phyloP scores from a whole-genome alignment of 2,797 vertebrate species.

The Cyprinella venusta region DNA sequence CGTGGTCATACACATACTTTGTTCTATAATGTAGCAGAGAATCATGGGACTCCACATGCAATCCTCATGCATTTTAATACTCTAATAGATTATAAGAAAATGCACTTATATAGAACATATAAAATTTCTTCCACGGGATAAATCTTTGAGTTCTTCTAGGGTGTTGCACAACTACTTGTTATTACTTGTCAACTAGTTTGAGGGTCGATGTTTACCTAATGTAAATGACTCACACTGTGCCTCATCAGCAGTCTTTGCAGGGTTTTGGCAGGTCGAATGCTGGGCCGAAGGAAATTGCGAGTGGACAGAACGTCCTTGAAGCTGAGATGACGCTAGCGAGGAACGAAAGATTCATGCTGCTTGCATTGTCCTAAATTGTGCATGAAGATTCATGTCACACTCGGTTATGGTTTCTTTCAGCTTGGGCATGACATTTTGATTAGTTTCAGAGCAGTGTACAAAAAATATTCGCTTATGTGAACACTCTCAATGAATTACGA shows the following conservation, averaged over 20 bases:
- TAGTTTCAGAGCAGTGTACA: background rate
- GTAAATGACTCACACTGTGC: slow-evolving; percentile 12
- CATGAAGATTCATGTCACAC: slow-evolving; percentile 25
- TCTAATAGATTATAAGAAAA: too few relatives aligned
- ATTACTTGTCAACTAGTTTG: background rate
- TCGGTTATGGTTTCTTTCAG: background rate
- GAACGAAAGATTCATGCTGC: background rate
- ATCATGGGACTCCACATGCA: too few relatives aligned
- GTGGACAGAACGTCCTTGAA: background rate
- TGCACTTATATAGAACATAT: too few relatives aligned
- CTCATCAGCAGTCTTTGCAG: background rate
- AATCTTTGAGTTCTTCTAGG: background rate
- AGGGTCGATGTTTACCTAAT: background rate
- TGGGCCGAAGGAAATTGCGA: background rate
- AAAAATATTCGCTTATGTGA: background rate
- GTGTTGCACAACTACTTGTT: background rate
- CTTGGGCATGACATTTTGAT: background rate
- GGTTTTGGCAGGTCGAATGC: background rate
- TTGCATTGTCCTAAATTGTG: slow-evolving; percentile 19
- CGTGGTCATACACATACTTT: too few relatives aligned
- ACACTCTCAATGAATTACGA: background rate
- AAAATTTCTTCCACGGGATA: background rate
- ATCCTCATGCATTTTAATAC: too few relatives aligned
- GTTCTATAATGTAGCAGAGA: too few relatives aligned
- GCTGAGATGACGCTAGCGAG: background rate